These are phyloP conservation scores for Cotesia vestalis DNA, from an alignment of 1,140 invertebrate genomes.

Conservation along the genomic window DNA sequence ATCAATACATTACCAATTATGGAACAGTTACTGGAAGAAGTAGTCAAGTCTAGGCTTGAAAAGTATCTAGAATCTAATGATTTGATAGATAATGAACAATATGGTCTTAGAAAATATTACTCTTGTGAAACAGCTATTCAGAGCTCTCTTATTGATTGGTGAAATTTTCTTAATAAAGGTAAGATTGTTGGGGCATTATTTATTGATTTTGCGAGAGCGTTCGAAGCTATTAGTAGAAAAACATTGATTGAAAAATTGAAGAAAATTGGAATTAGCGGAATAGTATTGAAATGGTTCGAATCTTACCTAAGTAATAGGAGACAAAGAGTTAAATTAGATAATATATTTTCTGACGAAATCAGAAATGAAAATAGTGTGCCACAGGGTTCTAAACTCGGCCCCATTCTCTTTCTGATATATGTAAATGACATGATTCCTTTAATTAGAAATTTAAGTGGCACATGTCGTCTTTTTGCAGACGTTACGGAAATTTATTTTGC, in stretches of 20 bases:
- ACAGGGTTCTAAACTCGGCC: constrained; percentile 26
- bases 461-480: constrained; percentile 33
- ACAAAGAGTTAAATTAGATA: too few species aligned
- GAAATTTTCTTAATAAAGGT: constrained; percentile 5
- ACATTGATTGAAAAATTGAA: constrained; percentile 29
- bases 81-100: constrained; percentile 26
- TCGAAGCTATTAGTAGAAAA: constrained; percentile 36
- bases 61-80: constrained; percentile 29
- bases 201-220: constrained; percentile 34
- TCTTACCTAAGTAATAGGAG: constrained; percentile 21
- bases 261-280: constrained; percentile 26
- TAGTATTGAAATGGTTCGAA: constrained; percentile 25
- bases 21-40: constrained; percentile 39
- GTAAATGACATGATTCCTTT: constrained; percentile 7
- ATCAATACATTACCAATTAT: constrained; percentile 38
- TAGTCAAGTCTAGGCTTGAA: constrained; percentile 14
- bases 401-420: constrained; percentile 30
- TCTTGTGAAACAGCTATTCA: constrained; percentile 33
- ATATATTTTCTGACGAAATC: too few species aligned
- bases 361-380: constrained; percentile 22
- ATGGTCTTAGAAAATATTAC: constrained; percentile 26
- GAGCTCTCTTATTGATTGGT: constrained; percentile 21
- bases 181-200: constrained; percentile 16
- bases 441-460: neutral
- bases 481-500: constrained; percentile 30